These are phyloP conservation scores for Trachymyrmex septentrionalis DNA, from an alignment of 1,140 invertebrate genomes.

Conservation along the genomic window DNA sequence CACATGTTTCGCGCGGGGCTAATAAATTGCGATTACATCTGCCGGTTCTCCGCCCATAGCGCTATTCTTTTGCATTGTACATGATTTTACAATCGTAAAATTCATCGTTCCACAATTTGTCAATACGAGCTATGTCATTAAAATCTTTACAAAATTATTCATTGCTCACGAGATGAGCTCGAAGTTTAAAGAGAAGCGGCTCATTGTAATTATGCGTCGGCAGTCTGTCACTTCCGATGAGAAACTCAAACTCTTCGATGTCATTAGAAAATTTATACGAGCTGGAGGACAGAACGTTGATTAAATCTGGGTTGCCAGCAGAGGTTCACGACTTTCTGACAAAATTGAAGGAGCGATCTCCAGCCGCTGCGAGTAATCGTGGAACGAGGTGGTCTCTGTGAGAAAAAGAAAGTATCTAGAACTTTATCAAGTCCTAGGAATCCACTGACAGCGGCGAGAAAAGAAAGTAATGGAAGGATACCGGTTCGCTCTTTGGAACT, in stretches of 20 bases:
- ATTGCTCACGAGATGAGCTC: neutral
- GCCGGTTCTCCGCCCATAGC: neutral
- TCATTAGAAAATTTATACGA: slow-evolving; percentile 74
- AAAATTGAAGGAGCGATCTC: slow-evolving; percentile 72
- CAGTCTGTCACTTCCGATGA: slow-evolving; percentile 20
- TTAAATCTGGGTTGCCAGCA: slow-evolving; percentile 63
- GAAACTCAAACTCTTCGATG: slow-evolving; percentile 22
- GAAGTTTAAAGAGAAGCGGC: slow-evolving; percentile 39
- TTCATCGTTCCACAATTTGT: neutral
- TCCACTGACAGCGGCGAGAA: slow-evolving; percentile 49
- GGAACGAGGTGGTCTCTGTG: slow-evolving; percentile 32
- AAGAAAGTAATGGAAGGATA: slow-evolving; percentile 71
- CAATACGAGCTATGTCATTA: neutral
- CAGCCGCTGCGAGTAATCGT: slow-evolving; percentile 67
- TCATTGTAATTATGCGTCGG: neutral
- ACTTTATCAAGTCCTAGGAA: slow-evolving; percentile 68
- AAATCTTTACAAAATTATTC: slow-evolving; percentile 3
- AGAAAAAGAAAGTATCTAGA: slow-evolving; percentile 22
- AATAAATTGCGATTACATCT: slow-evolving; percentile 47
- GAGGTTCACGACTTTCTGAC: slow-evolving; percentile 62
- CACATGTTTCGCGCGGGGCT: slow-evolving; percentile 16
- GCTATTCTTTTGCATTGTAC: neutral
- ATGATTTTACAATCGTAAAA: neutral
- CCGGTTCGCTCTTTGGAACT: slow-evolving; percentile 62
- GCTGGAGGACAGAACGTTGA: slow-evolving; percentile 51